Evolutionary conservation across 1,140 invertebrate genomes (phyloP).

Genomic region (Drosophila burlai): DNA sequence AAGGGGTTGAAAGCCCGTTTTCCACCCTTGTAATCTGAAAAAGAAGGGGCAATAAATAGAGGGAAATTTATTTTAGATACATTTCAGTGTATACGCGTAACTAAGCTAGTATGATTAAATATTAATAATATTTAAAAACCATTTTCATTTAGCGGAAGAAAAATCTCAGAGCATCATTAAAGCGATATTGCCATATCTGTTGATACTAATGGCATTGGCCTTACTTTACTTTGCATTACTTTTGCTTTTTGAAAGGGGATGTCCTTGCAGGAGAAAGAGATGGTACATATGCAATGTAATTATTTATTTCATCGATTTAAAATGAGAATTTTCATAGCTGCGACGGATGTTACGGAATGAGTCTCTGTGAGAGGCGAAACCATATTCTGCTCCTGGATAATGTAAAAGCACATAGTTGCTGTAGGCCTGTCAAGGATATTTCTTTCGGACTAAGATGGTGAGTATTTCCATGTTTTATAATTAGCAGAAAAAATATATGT

Average conservation of each 20-base stretch:
- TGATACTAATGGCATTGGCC: background rate
- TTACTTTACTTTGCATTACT: slow-evolving; percentile 21
- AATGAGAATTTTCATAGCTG: background rate
- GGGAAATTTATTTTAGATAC: slow-evolving; percentile 22
- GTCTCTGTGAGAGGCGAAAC: slow-evolving; percentile 1
- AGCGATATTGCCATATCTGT: slow-evolving; percentile 8
- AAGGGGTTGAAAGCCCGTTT: slow-evolving; percentile 10
- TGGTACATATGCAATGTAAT: background rate
- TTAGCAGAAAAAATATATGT: background rate
- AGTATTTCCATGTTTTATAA: background rate
- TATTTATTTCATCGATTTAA: background rate
- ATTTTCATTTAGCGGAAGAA: slow-evolving; percentile 1
- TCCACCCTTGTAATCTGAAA: background rate
- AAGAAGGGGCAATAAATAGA: slow-evolving; percentile 30
- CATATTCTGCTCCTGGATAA: slow-evolving; percentile 17
- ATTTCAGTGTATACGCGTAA: background rate
- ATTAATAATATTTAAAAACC: background rate
- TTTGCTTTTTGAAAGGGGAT: slow-evolving; percentile 9
- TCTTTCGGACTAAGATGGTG: slow-evolving; percentile 7
- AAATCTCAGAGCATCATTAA: background rate
- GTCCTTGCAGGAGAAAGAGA: background rate
- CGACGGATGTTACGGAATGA: background rate
- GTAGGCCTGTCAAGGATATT: slow-evolving; percentile 1
- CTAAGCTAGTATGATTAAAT: background rate
- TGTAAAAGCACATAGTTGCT: background rate